phyloP scores from a whole-genome alignment of 2,888 invertebrate species.

The Branchipolynoe longqiensis region DNA sequence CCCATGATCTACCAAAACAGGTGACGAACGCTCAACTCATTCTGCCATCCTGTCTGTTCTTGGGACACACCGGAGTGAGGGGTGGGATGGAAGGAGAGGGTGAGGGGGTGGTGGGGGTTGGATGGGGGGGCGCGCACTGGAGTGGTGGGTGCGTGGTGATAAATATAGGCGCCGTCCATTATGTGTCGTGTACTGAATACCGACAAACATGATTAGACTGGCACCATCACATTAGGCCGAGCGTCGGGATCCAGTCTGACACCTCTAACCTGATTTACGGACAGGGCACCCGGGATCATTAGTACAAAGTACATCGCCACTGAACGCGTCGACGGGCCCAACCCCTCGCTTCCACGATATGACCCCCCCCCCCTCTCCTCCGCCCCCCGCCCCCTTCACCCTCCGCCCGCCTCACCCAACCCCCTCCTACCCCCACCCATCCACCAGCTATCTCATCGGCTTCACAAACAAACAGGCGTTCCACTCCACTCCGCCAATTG shows the following conservation, averaged over 20 bases:
- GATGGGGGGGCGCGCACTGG: not conserved
- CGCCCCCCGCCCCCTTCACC: not conserved
- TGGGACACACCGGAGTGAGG: no score
- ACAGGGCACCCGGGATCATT: slow-evolving; percentile 21
- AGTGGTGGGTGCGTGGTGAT: not conserved
- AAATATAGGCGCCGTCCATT: not conserved
- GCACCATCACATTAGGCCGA: slow-evolving; percentile 30
- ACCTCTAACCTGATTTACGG: slow-evolving; percentile 41
- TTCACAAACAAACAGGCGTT: not conserved
- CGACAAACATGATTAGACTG: slow-evolving; percentile 40
- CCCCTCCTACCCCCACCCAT: not conserved
- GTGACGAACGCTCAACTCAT: no score
- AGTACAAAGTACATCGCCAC: slow-evolving; percentile 30
- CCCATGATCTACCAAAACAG: no score
- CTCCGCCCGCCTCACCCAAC: not conserved
- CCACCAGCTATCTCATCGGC: not conserved
- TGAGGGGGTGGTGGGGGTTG: not conserved
- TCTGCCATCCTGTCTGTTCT: no score
- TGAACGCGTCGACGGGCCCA: slow-evolving; percentile 14
- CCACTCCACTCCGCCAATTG: slow-evolving; percentile 23
- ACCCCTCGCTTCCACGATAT: no score
- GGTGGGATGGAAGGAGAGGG: not conserved
- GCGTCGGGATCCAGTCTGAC: not conserved
- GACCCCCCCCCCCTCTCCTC: not conserved
- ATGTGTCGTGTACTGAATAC: not conserved